phyloP scores from a whole-genome alignment of 2,888 invertebrate genomes.

The Xestia ashworthii region DNA sequence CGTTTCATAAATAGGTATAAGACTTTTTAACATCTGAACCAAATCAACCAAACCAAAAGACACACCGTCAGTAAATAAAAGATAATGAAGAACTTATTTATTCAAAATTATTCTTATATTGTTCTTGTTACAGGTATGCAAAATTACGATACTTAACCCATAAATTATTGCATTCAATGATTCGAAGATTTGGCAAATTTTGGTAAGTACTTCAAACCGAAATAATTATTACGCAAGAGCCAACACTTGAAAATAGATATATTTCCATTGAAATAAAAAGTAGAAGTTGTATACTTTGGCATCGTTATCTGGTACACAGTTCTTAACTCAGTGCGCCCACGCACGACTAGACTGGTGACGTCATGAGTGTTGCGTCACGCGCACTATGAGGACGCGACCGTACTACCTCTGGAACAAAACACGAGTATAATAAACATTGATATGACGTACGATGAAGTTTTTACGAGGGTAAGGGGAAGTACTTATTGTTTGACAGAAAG shows the following conservation, averaged over 20 bases:
- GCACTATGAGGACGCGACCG: not conserved
- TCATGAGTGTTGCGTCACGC: conserved; percentile 8
- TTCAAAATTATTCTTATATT: not conserved
- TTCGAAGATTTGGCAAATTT: not conserved
- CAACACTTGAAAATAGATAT: not conserved
- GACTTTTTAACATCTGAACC: not conserved
- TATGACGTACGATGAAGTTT: not conserved
- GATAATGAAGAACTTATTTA: not conserved
- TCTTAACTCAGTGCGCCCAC: not conserved
- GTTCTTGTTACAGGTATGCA: conserved; percentile 43
- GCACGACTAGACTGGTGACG: not conserved
- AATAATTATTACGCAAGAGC: not conserved
- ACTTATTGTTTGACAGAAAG: not conserved
- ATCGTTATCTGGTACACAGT: not conserved
- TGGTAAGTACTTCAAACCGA: conserved; percentile 28
- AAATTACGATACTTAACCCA: not conserved
- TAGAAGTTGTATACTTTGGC: too few species aligned
- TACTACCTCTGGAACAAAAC: conserved; percentile 27
- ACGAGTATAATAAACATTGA: conserved; percentile 7
- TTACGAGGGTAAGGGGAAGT: too few species aligned
- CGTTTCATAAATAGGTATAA: not conserved
- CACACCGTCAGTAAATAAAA: not conserved
- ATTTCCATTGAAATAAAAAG: not conserved
- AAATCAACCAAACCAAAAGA: not conserved
- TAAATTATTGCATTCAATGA: not conserved